Evolutionary conservation across 2,113 vertebrate species (phyloP), one percentile per base, ranked within the genome.

Genomic region (Dromaius novaehollandiae): DNA sequence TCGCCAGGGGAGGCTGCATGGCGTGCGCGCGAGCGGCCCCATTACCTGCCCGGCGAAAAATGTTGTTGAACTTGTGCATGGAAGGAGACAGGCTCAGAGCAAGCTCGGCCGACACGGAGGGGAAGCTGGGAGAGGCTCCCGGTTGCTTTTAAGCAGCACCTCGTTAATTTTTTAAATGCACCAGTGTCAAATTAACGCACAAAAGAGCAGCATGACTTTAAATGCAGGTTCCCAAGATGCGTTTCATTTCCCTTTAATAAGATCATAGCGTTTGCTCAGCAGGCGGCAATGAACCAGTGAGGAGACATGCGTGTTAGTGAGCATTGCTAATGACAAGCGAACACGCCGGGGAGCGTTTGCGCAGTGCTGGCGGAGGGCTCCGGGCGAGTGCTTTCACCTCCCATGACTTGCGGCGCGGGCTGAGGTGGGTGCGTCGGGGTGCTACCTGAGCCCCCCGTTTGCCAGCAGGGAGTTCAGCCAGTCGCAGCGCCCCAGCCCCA

Each of bases 161-260:
- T 97, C 12, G 69, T 97, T 95, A 96, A 97, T 97, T 91, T 97
- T 96, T 97, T 94, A 97, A 95, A 88, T 5, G 89, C 91, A 89
- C 91, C 56, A 46, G 73, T 96, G 93, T 97, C 93, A 95, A 96
- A 96, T 96, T 93, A 96, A 91, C 93, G 94, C 96, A 95, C 95
- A 55, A 94, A 95, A 91, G 88, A 95, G 91, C 96, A 90, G 96
- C 79, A 14, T 24, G 93, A 83, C 89, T 95, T 93, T 96, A 95
- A 95, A 95, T 89, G 91, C 89, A 91, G 93, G 94, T 93, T 97
- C 95, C 91, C 3, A 21, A 92, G 91, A 91, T 32, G 89, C n/a
- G 4, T 91, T 96, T 91, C 93, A 36, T 95, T 95, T 95, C 78
- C 87, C 64, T 97, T 96, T 95, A 95, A 96, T 97, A 96, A 96